Percentiles rank a stretch among this genome's conserved stretches.
These are phyloP conservation scores for Meloidogyne hapla DNA, from an alignment of 1,140 invertebrate genomes.

Conservation along the genomic window DNA sequence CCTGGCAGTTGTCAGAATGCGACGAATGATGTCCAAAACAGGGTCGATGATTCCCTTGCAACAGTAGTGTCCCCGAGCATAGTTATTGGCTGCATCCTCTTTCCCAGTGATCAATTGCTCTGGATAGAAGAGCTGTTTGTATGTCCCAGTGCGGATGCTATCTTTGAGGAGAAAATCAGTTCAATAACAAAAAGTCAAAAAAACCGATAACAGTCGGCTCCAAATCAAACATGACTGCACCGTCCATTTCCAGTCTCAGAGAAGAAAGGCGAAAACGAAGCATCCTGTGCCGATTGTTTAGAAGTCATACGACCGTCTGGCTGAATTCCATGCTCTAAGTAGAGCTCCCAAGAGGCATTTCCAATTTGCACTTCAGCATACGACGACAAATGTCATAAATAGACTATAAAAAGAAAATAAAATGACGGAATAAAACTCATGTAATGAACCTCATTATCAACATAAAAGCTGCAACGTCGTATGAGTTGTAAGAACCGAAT, in stretches of 20 bases:
- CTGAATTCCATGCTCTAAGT: no score
- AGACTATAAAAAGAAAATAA: conserved; percentile 68
- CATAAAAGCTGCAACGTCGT: conserved; percentile 71
- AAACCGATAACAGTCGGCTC: conserved; percentile 65
- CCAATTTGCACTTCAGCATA: no score
- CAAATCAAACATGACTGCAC: conserved; percentile 64
- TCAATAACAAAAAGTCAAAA: conserved; percentile 27
- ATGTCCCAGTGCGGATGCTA: conserved; percentile 87
- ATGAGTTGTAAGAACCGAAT: conserved; percentile 70
- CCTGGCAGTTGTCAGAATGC: conserved; percentile 79
- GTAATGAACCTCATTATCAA: conserved; percentile 65
- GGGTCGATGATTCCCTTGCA: conserved; percentile 82
- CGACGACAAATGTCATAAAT: conserved; percentile 70
- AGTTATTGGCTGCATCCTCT: no score
- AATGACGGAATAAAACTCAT: no score
- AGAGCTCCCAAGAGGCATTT: no score
- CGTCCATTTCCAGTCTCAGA: no score
- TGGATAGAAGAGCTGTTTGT: no score
- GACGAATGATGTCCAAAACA: conserved; percentile 77
- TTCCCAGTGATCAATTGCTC: no score
- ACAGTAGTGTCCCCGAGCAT: conserved; percentile 83
- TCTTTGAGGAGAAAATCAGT: conserved; percentile 72
- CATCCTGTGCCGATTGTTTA: conserved; percentile 46
- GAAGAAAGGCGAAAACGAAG: no score
- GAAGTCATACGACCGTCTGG: neutral